These are phyloP conservation scores for Umimayanthus chanpuru DNA, from an alignment of 92 coral and sea anemone genomes.

Conservation along the genomic window DNA sequence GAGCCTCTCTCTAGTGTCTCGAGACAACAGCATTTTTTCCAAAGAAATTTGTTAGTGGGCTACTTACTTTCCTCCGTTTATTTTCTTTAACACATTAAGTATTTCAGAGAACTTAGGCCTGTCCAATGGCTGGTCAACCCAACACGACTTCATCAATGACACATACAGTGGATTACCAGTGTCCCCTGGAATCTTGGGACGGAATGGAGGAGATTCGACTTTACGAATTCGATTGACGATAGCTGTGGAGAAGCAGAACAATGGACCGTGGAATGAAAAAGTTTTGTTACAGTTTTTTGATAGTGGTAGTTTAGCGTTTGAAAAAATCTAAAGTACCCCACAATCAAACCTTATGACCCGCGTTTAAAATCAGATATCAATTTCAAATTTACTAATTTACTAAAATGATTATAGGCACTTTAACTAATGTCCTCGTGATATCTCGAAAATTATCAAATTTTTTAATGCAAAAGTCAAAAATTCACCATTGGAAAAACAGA, in stretches of 20 bases:
- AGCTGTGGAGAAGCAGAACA: conserved; percentile 30
- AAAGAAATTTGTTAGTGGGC: no score
- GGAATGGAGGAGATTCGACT: conserved; percentile 75
- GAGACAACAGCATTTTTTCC: no score
- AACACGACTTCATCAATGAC: conserved; percentile 70
- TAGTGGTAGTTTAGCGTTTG: no score
- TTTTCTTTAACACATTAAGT: conserved; percentile 61
- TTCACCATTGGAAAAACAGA: no score
- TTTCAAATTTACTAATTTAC: not conserved
- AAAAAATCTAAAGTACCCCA: no score
- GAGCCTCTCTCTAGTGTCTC: no score
- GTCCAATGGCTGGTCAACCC: conserved; percentile 64
- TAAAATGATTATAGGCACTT: not conserved
- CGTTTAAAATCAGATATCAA: not conserved
- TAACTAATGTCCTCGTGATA: not conserved
- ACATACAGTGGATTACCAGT: conserved; percentile 46
- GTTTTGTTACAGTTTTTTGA: no score
- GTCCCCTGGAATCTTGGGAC: conserved; percentile 67
- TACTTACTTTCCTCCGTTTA: conserved; percentile 79
- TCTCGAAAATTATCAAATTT: not conserved
- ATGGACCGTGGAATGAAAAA: not conserved
- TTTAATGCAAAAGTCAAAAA: not conserved
- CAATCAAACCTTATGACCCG: not conserved
- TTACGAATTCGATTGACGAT: conserved; percentile 62
- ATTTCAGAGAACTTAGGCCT: conserved; percentile 70